Evolutionary conservation across 1,140 invertebrate genomes (phyloP), one percentile per base, ranked within the genome.

Genomic region (Megalopta genalis): DNA sequence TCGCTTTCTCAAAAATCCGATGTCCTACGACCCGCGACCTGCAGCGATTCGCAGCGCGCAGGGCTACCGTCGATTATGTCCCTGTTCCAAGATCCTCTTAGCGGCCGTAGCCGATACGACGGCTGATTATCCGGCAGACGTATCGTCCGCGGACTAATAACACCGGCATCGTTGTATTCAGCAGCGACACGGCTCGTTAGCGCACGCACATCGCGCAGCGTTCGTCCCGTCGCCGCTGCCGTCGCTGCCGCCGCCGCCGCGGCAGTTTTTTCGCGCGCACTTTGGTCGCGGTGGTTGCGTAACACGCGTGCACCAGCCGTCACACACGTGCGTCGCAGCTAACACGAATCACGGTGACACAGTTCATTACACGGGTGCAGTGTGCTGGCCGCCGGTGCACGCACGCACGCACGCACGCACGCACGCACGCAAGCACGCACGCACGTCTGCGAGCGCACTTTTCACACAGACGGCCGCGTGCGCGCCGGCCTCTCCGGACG

Each of bases 291-390:
- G 21, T 70, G 49, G 46, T 77, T 77, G 67, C 67, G 67, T 71
- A 77, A 77, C 59, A 37, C 49, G 21, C 59, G 67, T 63, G 52
- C 74, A 37, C 39, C 74, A 39, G 39, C 52, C 64, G 57, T 39
- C 66, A 60, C 25, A 77, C 74, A 46, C 54, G 66, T 62, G 75
- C 67, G 69, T 63, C 25, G 39, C 37, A 21, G 21, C 27, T 23
- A 57, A 42, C 68, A 54, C 59, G 25, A 77, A 77, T 77, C 67
- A 77, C 67, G 46, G 67, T 77, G 75, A 77, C 75, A 77, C 75
- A 77, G 75, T 71, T 77, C 75, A 77, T 77, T 77, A 77, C 67
- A 77, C 75, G 67, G 46, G 27, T 12, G 59, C 67, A 42, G 57
- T 77, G 59, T 62, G 21, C 54, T n/a, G 18, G 0, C n/a, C 21